phyloP scores from a whole-genome alignment of 2,113 vertebrate genomes.

The Saguinus imperator region DNA sequence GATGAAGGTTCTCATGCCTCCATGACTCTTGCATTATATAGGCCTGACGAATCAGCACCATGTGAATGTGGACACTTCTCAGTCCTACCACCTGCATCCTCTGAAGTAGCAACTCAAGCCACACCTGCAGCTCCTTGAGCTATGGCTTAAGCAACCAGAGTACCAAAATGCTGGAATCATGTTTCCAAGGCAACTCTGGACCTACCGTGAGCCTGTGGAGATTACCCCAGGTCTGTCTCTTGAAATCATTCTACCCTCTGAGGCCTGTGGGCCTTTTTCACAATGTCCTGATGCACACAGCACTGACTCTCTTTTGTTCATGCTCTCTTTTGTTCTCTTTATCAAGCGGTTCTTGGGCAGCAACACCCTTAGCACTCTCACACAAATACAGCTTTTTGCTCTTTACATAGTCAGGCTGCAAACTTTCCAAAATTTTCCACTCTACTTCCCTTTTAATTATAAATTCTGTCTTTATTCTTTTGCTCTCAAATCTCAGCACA shows the following conservation, averaged over 20 bases:
- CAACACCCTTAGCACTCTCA: neutral
- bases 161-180: neutral
- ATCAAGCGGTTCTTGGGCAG: neutral
- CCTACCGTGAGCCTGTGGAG: neutral
- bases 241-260: neutral
- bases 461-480: neutral
- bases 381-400: neutral
- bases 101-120: neutral
- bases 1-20: neutral
- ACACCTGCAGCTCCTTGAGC: neutral
- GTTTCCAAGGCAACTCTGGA: neutral
- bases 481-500: neutral
- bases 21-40: neutral
- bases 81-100: neutral
- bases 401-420: neutral
- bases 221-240: neutral
- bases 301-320: neutral
- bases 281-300: neutral
- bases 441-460: neutral
- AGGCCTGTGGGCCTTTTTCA: neutral
- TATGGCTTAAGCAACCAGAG: neutral
- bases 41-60: neutral
- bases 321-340: neutral
- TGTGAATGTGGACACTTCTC: neutral
- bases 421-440: neutral